Conservation (phyloP, 2,113 vertebrate species). For the Trichechus manatus region DNA sequence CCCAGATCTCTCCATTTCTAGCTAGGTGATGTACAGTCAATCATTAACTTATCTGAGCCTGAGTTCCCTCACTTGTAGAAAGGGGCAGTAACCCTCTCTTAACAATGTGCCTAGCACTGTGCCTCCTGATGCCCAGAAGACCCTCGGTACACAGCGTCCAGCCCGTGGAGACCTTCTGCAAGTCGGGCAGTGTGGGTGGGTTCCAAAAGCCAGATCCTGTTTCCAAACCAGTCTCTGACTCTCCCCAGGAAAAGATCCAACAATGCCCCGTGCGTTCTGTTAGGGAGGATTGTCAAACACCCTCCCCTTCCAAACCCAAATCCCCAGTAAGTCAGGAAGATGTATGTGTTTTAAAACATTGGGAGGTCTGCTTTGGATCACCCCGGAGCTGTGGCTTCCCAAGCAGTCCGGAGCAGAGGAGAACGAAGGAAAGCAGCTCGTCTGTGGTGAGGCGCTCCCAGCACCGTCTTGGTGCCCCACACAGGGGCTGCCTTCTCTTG, state of each 20-base stretch:
- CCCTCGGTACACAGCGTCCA: rapidly evolving
- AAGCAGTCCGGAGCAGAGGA: slow-evolving; percentile 73
- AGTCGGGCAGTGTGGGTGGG: neutral
- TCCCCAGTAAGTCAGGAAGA: slow-evolving; percentile 85
- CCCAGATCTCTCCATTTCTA: neutral
- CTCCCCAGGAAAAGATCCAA: slow-evolving; percentile 69
- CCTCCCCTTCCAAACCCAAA: slow-evolving; percentile 74
- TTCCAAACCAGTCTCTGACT: slow-evolving; percentile 34
- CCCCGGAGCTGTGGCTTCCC: slow-evolving; percentile 84
- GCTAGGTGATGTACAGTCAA: neutral
- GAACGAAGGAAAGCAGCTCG: slow-evolving; percentile 84
- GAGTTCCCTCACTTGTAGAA: neutral
- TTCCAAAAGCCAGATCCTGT: neutral
- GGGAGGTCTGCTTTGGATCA: slow-evolving; percentile 89
- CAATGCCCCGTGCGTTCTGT: slow-evolving; percentile 70
- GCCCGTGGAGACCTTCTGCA: neutral
- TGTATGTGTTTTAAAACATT: slow-evolving; percentile 85
- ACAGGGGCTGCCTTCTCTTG: slow-evolving; percentile 83
- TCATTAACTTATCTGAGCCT: neutral
- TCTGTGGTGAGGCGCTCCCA: slow-evolving; percentile 72
- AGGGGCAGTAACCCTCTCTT: neutral
- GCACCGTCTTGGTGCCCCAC: slow-evolving; percentile 81
- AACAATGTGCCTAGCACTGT: rapidly evolving
- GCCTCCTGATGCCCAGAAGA: neutral
- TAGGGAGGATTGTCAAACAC: slow-evolving; percentile 69